Base-by-base conservation (phyloP, 37 sponge, comb jelly and placozoan species). In the Halisarca cf. caerulea region DNA sequence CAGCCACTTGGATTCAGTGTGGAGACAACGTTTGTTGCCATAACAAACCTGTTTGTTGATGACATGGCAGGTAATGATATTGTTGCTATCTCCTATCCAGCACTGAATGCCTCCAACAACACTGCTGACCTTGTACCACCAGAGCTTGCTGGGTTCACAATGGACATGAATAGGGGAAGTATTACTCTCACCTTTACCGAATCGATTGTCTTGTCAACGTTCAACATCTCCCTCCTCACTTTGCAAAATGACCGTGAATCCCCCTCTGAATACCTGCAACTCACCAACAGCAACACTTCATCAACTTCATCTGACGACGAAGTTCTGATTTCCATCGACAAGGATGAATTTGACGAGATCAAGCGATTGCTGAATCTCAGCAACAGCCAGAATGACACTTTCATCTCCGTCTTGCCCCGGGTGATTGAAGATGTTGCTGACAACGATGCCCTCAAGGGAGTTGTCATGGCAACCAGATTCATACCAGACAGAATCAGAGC, bases 91-190 rank as follows among this genome's bases (percentile, higher is more conserved):
- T 43, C 88, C 7, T 47, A 23, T 18, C 85, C 90, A 42, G 88
- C 83, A 24, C 54, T 59, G 30, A 53, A 8, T 15, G 90, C 89
- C 0, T 34, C 40, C 30, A 78, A 40, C 14, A 88, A 91, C 75
- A 79, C 79, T 61, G 91, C 94, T 59, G 97, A 96, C 81, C 78
- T 93, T 0, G 86, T 89, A 11, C 94, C 91, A 82, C 97, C 97
- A 37, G 75, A 21, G 20, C 83, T 94, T 39, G 72, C 68, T 28
- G 27, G 71, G 0, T 96, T 91, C 73, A 66, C 37, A 3, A 66
- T 96, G 55, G 92, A 96, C 45, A 42, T 89, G 51, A 68, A 96
- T 51, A 25, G 20, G 7, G 94, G 89, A 15, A 38, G 28, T 4
- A 4, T 96, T 21, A 34, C 70, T 33, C 83, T 96, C 45, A 89